phyloP scores from a whole-genome alignment of 2,113 vertebrate species.

The Apteryx mantelli region DNA sequence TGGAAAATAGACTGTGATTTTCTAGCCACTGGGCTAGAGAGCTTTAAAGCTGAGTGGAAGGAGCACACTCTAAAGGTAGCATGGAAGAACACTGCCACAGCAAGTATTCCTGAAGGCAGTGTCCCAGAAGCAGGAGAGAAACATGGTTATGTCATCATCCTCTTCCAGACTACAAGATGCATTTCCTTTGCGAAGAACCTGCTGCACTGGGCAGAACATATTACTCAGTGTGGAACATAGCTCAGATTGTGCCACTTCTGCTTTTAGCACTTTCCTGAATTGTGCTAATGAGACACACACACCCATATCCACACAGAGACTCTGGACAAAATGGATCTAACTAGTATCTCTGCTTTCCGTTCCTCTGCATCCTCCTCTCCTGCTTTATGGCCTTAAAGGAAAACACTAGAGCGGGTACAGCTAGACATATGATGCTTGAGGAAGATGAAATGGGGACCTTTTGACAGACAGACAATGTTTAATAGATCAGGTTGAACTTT shows the following conservation, averaged over 20 bases:
- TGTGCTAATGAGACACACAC: background rate
- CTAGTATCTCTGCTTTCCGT: background rate
- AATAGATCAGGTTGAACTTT: background rate
- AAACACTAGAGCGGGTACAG: background rate
- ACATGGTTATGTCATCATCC: background rate
- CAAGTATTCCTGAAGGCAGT: background rate
- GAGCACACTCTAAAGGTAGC: background rate
- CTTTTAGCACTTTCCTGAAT: background rate
- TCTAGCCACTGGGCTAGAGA: background rate
- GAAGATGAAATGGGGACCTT: background rate
- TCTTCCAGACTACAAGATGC: background rate
- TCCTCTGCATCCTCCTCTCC: background rate
- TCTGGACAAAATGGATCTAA: background rate
- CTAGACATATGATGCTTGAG: fast-evolving
- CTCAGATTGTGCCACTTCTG: background rate
- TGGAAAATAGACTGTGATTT: background rate
- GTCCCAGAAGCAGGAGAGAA: background rate
- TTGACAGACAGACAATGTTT: background rate
- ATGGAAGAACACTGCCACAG: background rate
- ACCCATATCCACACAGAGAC: background rate
- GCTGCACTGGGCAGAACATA: background rate
- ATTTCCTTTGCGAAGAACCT: background rate
- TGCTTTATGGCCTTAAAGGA: background rate
- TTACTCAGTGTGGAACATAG: fast-evolving
- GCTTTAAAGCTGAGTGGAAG: background rate